Percentiles rank a stretch among this genome's conserved stretches.
These are phyloP conservation scores for Nicator chloris DNA, from an alignment of 2,113 vertebrate species.

Conservation along the genomic window DNA sequence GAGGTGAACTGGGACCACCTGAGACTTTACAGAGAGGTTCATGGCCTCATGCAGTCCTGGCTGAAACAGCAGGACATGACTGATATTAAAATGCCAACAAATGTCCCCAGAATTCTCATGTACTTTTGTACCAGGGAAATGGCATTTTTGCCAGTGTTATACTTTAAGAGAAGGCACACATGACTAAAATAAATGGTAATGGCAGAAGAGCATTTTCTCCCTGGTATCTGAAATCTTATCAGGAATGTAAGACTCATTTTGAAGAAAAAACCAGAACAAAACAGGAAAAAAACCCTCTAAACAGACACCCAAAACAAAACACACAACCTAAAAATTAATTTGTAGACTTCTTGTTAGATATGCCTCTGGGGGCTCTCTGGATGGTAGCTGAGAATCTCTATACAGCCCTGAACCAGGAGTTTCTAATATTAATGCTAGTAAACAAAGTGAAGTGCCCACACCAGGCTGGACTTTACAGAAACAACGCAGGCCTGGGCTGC, in stretches of 20 bases:
- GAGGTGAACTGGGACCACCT: background rate
- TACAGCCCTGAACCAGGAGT: background rate
- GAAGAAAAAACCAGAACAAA: background rate
- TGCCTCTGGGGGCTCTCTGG: background rate
- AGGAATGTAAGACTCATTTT: background rate
- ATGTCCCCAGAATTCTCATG: background rate
- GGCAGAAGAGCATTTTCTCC: background rate
- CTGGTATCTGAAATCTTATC: background rate
- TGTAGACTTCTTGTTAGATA: background rate
- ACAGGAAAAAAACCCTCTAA: background rate
- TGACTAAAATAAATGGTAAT: background rate
- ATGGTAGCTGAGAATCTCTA: background rate
- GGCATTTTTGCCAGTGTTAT: background rate
- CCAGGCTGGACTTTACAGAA: background rate
- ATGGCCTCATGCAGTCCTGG: background rate
- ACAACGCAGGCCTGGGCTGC: accelerated
- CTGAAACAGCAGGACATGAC: background rate
- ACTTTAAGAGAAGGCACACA: background rate
- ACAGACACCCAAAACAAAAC: background rate
- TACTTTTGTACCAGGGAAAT: background rate
- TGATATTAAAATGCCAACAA: background rate
- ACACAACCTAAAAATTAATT: background rate
- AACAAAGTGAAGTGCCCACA: background rate
- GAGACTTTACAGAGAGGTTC: background rate
- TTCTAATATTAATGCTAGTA: background rate